phyloP scores from a whole-genome alignment of 2,888 invertebrate genomes.

The Eumacrocentrus americanus region DNA sequence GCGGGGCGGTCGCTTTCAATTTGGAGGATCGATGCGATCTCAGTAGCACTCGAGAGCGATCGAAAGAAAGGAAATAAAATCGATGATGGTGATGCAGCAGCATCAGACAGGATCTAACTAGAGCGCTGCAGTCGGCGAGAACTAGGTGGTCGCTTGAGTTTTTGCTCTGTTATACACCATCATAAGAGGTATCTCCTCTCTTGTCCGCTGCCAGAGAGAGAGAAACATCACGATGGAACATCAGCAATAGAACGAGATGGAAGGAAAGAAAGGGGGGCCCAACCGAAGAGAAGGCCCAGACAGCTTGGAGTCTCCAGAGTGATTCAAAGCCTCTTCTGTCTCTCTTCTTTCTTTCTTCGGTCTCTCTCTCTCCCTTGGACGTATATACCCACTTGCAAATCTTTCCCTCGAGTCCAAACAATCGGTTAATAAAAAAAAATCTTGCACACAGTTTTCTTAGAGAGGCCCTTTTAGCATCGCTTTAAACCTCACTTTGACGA shows the following conservation, averaged over 20 bases:
- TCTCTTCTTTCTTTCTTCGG: too few species aligned
- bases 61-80: slow-evolving; percentile 27
- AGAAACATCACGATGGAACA: neutral
- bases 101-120: slow-evolving; percentile 37
- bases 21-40: slow-evolving; percentile 20
- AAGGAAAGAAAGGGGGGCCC: slow-evolving; percentile 10
- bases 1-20: slow-evolving; percentile 26
- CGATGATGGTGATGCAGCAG: slow-evolving; percentile 14
- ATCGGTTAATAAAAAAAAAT: too few species aligned
- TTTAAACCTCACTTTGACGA: slow-evolving; percentile 11
- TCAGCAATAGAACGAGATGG: slow-evolving; percentile 20
- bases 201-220: too few species aligned
- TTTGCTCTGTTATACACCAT: slow-evolving; percentile 10
- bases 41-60: slow-evolving; percentile 9
- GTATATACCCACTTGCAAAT: too few species aligned
- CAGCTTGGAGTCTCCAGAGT: slow-evolving; percentile 53
- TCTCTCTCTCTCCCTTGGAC: too few species aligned
- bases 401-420: too few species aligned
- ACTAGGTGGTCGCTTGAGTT: slow-evolving; percentile 43
- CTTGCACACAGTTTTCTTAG: too few species aligned
- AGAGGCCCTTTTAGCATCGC: too few species aligned
- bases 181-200: neutral
- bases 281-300: slow-evolving; percentile 46
- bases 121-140: slow-evolving; percentile 42
- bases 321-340: slow-evolving; percentile 30